Evolutionary conservation across 92 coral and sea anemone genomes (phyloP), one percentile per base, ranked within the genome.

Genomic region (Umimayanthus kanabou): DNA sequence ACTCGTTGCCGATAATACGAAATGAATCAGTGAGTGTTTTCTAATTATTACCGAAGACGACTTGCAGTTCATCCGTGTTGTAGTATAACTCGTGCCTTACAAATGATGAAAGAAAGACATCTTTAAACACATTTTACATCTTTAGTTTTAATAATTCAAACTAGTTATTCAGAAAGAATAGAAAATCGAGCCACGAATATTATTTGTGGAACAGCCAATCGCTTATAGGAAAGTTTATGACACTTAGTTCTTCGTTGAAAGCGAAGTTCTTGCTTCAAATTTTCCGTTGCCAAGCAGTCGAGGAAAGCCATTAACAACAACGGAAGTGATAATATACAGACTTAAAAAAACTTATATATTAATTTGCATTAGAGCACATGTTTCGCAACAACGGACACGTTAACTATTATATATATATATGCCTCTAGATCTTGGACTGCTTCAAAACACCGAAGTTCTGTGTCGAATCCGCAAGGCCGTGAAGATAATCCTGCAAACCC

Each of bases 181-280:
- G 40, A 14, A 49, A 47, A 7, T 26, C 11, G 20, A 18, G 20
- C 55, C 25, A 33, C 9, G 3, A 72, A 45, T 20, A 75, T 9
- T 14, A 40, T 70, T 83, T 69, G 14, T 16, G 6, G 8, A 83
- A 70, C 30, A 47, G n/a, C 78, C 87, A 45, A 5, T 83, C 78
- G 45, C 23, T 18, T 6, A 73, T n/a, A n/a, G 66, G 65, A 43
- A 15, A 29, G 43, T 7, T 45, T 47, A 20, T 83, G 66, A 83
- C 87, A 73, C 47, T 23, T 28, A 9, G 45, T 9, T n/a, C 3
- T 74, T 23, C 25, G 39, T 10, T 74, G n/a, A 37, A 15, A 43
- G 50, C 0, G 26, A 33, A 49, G 61, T 83, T 29, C 87, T 83
- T 83, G 65, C 42, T 26, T 7, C 64, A 50, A 83, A 70, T 45